Base-by-base conservation (phyloP, 2,888 invertebrate species). In the Strigamia crassipes region DNA sequence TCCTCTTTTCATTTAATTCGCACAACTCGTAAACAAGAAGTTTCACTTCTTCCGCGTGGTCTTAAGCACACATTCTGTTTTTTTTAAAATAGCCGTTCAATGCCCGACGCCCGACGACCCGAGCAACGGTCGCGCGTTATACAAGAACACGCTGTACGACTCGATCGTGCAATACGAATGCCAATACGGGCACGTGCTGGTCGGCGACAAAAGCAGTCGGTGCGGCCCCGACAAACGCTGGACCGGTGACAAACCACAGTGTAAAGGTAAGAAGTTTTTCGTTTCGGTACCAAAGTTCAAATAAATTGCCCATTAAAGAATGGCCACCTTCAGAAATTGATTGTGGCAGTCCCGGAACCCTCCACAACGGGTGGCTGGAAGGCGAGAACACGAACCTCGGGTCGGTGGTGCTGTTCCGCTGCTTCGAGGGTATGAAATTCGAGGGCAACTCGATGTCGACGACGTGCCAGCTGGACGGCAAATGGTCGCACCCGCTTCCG, bases 91-190 rank as follows among this genome's bases (percentile, higher is more conserved):
- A 89, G 97, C 98, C 86, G 97, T 97, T 85, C 94, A 96, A 89
- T 99, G 99, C 88, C 92, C 94, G 51, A 92, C 94, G 73, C 96
- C 99, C 0, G 94, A 95, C 85, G 94, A 95, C 86, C 98, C 98
- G 0, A 91, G 93, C 79, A 94, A 97, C 88, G 99, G 99, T 78
- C 94, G 94, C 86, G 96, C 97, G 82, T 93, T 96, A 84, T 97
- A 94, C 89, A 94, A 95, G 0, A 95, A 96, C 66, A 92, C 95
- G 87, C 95, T 96, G 1, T 99, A 96, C 91, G 97, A 98, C 88
- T 96, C 97, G 0, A 93, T 96, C 83, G 96, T 98, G 27, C 94
- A 94, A 80, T 99, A 99, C 89, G 96, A 96, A 87, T 99, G 99
- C 90, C 94, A 95, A 86, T 95, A 96, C 86, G 97, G 97, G 12